Percentiles rank a stretch among this genome's conserved stretches.
phyloP scores from a whole-genome alignment of 2,113 vertebrate genomes.

The Notechis scutatus region DNA sequence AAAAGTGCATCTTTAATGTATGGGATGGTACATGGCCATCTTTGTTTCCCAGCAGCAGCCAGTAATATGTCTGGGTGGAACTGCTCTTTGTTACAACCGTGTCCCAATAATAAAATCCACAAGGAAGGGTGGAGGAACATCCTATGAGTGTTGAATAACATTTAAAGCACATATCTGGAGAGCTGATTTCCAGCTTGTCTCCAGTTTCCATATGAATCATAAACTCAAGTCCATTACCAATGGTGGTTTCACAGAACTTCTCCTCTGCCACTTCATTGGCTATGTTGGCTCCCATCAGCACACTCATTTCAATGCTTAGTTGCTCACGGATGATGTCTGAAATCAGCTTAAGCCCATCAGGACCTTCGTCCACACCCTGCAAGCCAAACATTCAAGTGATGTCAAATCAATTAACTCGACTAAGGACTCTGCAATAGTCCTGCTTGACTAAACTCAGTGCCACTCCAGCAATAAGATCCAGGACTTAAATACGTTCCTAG shows the following conservation, averaged over 20 bases:
- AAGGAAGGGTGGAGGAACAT: neutral
- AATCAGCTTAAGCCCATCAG: conserved; percentile 91
- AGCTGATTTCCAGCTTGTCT: neutral
- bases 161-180: neutral
- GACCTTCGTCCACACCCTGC: conserved; percentile 91
- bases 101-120: neutral
- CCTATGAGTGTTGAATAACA: neutral
- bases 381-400: conserved; percentile 13
- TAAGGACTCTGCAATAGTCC: neutral
- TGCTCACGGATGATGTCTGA: conserved; percentile 86
- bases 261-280: conserved; percentile 93
- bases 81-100: neutral
- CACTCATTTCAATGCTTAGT: conserved; percentile 84
- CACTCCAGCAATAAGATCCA: neutral
- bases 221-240: conserved; percentile 73
- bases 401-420: neutral
- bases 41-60: neutral
- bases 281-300: conserved; percentile 97
- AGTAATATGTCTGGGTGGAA: neutral
- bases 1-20: neutral
- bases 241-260: conserved; percentile 98
- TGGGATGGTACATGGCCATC: neutral
- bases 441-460: neutral
- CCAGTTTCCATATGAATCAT: neutral
- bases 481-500: neutral